Percentiles rank a stretch among this genome's conserved stretches.
Evolutionary conservation across 2,113 vertebrate species (phyloP).

Genomic region (Noctilio leporinus): DNA sequence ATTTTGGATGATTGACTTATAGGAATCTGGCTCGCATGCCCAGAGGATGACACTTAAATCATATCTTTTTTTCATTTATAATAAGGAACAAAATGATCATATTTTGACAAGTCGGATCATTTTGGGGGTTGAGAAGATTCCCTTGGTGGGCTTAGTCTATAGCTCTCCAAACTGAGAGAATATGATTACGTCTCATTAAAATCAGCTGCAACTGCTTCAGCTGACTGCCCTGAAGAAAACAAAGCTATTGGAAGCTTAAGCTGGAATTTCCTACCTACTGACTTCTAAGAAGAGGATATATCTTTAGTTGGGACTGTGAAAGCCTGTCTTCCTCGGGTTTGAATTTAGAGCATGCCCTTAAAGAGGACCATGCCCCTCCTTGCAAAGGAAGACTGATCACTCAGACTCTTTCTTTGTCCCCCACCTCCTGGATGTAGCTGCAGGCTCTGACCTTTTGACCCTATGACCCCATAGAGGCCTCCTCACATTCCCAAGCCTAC

Average conservation of each 20-base stretch:
- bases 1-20: conserved; percentile 79
- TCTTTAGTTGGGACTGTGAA: background rate
- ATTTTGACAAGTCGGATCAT: conserved; percentile 64
- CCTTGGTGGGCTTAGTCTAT: conserved; percentile 66
- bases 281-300: background rate
- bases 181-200: conserved; percentile 74
- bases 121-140: conserved; percentile 54
- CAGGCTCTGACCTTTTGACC: background rate
- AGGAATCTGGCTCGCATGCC: conserved; percentile 68
- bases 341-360: background rate
- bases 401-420: background rate
- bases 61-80: conserved; percentile 74
- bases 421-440: background rate
- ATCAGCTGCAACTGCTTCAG: background rate
- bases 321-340: background rate
- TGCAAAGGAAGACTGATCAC: background rate
- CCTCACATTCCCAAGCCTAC: background rate
- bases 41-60: conserved; percentile 75
- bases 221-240: conserved; percentile 50
- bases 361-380: background rate
- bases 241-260: background rate
- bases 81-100: conserved; percentile 71
- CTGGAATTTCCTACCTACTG: background rate
- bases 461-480: too few species aligned
- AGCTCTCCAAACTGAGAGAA: conserved; percentile 68